Conservation (phyloP, 1,140 invertebrate species). For the Caenorhabditis tropicalis region DNA sequence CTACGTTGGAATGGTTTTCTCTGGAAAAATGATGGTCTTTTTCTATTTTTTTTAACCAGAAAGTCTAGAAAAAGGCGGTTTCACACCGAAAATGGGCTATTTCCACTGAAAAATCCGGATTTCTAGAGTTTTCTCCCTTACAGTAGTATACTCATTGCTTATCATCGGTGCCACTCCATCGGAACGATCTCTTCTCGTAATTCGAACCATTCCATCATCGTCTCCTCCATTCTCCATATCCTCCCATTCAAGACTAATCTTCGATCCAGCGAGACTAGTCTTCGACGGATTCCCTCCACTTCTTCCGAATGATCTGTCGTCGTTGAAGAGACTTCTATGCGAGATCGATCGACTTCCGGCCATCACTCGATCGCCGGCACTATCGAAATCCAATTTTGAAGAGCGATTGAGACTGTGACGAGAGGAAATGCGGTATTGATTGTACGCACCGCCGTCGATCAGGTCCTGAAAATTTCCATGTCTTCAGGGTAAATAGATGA, state of each 20-base stretch:
- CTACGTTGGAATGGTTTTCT: neutral
- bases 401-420: neutral
- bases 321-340: neutral
- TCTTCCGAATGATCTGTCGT: neutral
- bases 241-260: neutral
- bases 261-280: neutral
- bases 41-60: no score
- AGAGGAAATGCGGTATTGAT: neutral
- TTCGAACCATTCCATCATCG: neutral
- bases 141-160: neutral
- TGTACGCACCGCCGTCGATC: constrained; percentile 3
- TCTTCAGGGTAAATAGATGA: neutral
- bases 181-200: neutral
- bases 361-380: neutral
- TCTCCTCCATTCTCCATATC: neutral
- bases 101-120: no score
- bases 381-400: neutral
- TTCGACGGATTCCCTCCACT: neutral
- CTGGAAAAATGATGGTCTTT: neutral
- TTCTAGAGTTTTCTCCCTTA: neutral
- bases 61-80: no score
- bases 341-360: constrained; percentile 25
- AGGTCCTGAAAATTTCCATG: neutral
- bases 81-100: no score
- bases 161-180: neutral